phyloP scores from a whole-genome alignment of 2,797 vertebrate species.

The Tenualosa thibaudeaui region DNA sequence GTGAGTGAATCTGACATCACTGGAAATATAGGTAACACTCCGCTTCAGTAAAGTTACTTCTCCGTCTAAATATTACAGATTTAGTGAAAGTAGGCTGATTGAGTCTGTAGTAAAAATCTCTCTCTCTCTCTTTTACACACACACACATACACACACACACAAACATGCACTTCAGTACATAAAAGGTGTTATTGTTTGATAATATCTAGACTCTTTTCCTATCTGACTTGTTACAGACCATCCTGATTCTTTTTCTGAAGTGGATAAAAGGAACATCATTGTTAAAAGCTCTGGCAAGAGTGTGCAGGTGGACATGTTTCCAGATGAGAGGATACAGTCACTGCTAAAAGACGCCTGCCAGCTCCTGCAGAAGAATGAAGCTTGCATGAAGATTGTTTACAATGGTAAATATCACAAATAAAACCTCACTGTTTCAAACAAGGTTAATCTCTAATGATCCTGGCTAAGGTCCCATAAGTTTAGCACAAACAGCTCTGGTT shows the following conservation, averaged over 20 bases:
- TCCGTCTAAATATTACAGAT: background rate
- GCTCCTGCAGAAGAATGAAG: background rate
- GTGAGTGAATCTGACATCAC: background rate
- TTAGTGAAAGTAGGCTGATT: background rate
- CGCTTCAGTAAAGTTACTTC: background rate
- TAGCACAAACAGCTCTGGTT: too few species aligned
- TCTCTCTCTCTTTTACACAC: background rate
- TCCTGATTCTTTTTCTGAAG: background rate
- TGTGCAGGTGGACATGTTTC: background rate
- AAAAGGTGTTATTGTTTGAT: too few species aligned
- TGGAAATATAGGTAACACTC: background rate
- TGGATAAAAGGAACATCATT: slow-evolving; percentile 22
- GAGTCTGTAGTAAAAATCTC: background rate
- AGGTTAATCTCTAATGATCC: background rate
- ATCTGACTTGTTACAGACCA: background rate
- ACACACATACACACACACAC: background rate
- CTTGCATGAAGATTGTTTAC: background rate
- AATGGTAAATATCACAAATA: background rate
- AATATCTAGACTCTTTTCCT: background rate
- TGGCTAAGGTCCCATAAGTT: too few species aligned
- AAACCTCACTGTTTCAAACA: background rate
- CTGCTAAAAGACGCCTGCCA: background rate
- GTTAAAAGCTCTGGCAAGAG: background rate
- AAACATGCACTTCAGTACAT: too few species aligned
- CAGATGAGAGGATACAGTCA: background rate